phyloP scores from a whole-genome alignment of 2,113 vertebrate species.

The Pavo muticus region DNA sequence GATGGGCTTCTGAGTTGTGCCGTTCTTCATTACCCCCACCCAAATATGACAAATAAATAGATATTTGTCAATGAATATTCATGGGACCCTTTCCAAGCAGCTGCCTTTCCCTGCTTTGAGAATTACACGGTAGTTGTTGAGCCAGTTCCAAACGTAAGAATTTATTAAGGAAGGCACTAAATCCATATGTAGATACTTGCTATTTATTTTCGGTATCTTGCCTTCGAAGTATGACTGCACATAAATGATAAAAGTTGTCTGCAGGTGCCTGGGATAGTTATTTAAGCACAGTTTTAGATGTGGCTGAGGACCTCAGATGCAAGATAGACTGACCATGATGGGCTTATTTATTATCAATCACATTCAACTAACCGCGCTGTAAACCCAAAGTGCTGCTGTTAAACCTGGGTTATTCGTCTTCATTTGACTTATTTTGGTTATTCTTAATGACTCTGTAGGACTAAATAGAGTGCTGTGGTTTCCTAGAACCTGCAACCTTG shows the following conservation, averaged over 20 bases:
- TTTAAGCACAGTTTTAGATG: background rate
- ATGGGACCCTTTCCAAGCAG: background rate
- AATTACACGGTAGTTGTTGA: background rate
- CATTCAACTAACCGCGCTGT: background rate
- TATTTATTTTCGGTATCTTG: background rate
- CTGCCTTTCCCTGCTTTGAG: background rate
- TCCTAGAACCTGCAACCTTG: background rate
- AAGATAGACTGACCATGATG: background rate
- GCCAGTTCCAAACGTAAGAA: background rate
- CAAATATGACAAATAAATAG: background rate
- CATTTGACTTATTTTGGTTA: background rate
- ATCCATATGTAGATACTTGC: background rate
- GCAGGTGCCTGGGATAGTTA: background rate
- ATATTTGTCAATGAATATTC: background rate
- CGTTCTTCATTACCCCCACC: background rate
- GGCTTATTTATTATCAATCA: background rate
- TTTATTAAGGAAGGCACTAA: background rate
- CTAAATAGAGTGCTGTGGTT: background rate
- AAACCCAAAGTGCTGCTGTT: background rate
- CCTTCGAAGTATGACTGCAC: background rate
- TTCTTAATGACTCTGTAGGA: background rate
- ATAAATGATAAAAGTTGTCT: background rate
- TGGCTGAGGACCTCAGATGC: background rate
- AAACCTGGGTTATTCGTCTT: background rate
- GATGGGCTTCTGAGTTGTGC: background rate